These are phyloP conservation scores for Zosterops japonicus DNA, from an alignment of 2,113 vertebrate genomes.

Conservation along the genomic window DNA sequence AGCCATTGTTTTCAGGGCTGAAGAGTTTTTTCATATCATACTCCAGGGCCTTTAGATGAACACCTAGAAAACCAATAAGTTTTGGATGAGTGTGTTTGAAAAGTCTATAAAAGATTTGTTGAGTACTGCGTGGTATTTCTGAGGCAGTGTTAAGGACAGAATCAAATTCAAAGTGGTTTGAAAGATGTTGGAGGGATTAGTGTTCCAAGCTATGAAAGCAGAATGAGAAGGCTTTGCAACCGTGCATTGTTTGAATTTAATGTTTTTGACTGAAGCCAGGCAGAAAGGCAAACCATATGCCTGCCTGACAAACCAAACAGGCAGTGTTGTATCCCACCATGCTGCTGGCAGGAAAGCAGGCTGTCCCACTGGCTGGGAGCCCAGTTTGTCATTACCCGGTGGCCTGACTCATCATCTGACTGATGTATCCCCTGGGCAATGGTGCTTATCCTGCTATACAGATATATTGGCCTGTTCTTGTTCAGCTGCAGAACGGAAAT, in stretches of 20 bases:
- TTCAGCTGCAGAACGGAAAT: not conserved
- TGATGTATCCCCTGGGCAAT: not conserved
- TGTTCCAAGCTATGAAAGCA: not conserved
- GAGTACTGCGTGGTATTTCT: fast-evolving
- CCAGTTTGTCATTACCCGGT: constrained; percentile 10
- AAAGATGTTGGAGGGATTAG: not conserved
- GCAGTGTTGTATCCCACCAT: not conserved
- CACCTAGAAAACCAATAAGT: not conserved
- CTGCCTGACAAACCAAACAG: not conserved
- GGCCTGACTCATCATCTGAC: constrained; percentile 36
- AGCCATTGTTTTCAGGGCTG: not conserved
- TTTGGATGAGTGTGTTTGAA: not conserved
- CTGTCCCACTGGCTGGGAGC: not conserved
- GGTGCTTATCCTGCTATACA: not conserved
- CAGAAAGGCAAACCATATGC: not conserved
- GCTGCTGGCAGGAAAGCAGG: not conserved
- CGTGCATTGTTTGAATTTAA: not conserved
- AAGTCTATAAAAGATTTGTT: not conserved
- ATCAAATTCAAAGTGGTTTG: not conserved
- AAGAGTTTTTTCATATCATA: not conserved
- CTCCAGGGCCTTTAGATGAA: not conserved
- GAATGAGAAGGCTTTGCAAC: not conserved
- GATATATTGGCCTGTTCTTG: not conserved
- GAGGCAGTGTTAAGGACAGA: not conserved
- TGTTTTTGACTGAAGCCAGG: not conserved